Percentiles rank a stretch among this genome's conserved stretches.
Evolutionary conservation across 2,113 vertebrate species (phyloP).

Genomic region (Xiphophorus hellerii): DNA sequence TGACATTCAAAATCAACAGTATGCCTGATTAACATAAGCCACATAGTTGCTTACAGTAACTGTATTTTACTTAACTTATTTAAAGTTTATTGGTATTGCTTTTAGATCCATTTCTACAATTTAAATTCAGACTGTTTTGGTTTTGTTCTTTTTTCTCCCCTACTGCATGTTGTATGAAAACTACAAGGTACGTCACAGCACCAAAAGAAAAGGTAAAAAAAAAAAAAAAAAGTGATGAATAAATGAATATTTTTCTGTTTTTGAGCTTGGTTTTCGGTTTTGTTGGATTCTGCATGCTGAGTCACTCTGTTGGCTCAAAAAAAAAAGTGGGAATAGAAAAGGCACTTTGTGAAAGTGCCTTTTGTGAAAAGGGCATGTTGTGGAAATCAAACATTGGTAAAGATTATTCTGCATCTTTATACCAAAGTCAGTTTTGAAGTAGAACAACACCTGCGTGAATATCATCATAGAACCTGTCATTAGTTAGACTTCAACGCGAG

Average conservation of each 20-base stretch:
- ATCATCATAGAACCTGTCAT: neutral
- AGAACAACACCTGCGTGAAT: neutral
- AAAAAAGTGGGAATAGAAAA: neutral
- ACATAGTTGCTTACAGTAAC: neutral
- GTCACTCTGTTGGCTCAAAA: neutral
- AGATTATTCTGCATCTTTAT: neutral
- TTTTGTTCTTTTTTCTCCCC: neutral
- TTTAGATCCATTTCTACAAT: neutral
- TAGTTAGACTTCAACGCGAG: neutral
- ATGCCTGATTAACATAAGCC: neutral
- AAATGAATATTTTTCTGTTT: neutral
- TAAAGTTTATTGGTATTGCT: neutral
- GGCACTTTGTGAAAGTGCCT: neutral
- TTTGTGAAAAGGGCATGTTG: neutral
- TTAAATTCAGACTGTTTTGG: neutral
- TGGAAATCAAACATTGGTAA: neutral
- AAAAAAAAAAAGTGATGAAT: neutral
- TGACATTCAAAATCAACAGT: neutral
- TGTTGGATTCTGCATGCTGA: neutral
- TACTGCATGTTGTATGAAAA: neutral
- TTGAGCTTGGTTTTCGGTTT: neutral
- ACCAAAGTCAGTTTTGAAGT: neutral
- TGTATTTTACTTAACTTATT: neutral
- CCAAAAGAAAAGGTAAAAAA: neutral
- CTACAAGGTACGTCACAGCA: neutral